Evolutionary conservation across 2,797 vertebrate species (phyloP), one percentile per base, ranked within the genome.

Genomic region (Anguilla pacifica): DNA sequence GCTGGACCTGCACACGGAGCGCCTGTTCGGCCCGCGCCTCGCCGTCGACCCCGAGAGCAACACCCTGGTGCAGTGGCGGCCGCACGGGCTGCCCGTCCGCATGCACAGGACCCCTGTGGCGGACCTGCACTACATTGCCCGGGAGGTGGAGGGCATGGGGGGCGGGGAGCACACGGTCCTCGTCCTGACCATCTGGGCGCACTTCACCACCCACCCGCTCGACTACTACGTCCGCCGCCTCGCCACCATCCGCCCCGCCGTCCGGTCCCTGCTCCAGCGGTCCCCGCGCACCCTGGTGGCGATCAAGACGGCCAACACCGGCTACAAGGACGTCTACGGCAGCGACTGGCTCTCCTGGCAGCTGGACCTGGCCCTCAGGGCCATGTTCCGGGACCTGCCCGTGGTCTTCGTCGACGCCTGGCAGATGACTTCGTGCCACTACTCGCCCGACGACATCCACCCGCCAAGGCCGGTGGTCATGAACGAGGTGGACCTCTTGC

Each of bases 371-470:
- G 17, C 93, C 10, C 90, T 94, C 46, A 88, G 88, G 85, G 90
- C 77, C 2, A 86, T 90, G 55, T 94, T 94, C 86, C 86, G 86
- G 55, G 90, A 82, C 83, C 89, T 93, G 74, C 84, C 0, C 0
- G 92, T 94, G 77, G 93, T 92, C 85, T 90, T 94, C 53, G 90
- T 94, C 49, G 94, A 94, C 0, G 89, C 89, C 7, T 95, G 93
- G 93, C 93, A 94, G 72, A 95, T 95, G 94, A 94, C 94, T 1
- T 90, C 93, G 83, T 94, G 93, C 19, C 91, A 94, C 85, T 92
- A 89, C 28, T 53, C 90, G 19, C 87, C 88, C 0, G 93, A 92
- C 2, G 17, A 92, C 19, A 89, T 85, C 77, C 93, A 94, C 89
- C 92, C 91, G 31, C 43, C 67, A 0, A 83, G 59, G 2, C n/a